Percentiles rank a stretch among this genome's conserved stretches.
These are phyloP conservation scores for Sthenelais limicola DNA, from an alignment of 2,888 invertebrate genomes.

Conservation along the genomic window DNA sequence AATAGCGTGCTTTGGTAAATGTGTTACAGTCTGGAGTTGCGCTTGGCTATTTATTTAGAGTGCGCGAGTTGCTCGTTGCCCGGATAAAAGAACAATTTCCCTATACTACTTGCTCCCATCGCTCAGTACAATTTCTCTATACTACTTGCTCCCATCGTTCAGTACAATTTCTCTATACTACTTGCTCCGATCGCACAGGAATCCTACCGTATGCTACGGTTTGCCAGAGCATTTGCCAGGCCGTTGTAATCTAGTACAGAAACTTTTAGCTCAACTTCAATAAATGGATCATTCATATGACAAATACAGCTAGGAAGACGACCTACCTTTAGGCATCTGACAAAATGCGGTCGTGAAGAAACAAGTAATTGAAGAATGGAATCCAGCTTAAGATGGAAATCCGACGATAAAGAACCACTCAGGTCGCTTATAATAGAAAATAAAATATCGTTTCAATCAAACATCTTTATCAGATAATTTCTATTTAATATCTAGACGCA, in stretches of 20 bases:
- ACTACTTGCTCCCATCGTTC: not conserved
- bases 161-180: not conserved
- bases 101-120: conserved; percentile 28
- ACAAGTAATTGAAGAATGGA: conserved; percentile 91
- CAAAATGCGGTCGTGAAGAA: conserved; percentile 94
- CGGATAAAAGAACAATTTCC: not conserved
- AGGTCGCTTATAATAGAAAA: too few relatives aligned
- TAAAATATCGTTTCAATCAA: too few relatives aligned
- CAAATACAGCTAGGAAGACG: not conserved
- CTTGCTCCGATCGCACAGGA: not conserved
- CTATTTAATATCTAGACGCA: too few relatives aligned
- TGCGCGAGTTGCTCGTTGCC: conserved; percentile 17
- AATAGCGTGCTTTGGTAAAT: too few relatives aligned
- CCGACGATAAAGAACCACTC: conserved; percentile 86
- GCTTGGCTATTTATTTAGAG: too few relatives aligned
- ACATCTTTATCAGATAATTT: too few relatives aligned
- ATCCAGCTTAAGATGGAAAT: conserved; percentile 94
- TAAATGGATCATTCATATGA: too few relatives aligned
- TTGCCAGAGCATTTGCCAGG: too few relatives aligned
- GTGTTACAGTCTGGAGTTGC: too few relatives aligned
- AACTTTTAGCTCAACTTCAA: too few relatives aligned
- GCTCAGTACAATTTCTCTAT: conserved; percentile 2
- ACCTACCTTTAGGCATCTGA: conserved; percentile 84
- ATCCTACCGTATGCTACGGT: too few relatives aligned
- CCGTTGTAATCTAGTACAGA: too few relatives aligned